phyloP scores from a whole-genome alignment of 2,888 invertebrate species.

The Drosophila emarginata region DNA sequence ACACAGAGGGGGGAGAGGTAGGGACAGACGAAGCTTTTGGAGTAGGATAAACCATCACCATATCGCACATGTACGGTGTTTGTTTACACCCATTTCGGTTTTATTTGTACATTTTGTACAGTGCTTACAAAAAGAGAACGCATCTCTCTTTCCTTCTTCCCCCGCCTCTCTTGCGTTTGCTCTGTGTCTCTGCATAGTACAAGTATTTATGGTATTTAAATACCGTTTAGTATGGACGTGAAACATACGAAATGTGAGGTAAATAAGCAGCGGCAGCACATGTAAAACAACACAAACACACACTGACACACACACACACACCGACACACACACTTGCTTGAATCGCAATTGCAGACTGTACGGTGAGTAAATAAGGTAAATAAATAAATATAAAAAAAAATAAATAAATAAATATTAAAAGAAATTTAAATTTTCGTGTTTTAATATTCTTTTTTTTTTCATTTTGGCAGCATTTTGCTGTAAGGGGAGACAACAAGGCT shows the following conservation, averaged over 20 bases:
- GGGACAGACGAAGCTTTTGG: not conserved
- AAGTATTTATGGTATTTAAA: slow-evolving; percentile 42
- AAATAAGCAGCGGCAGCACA: slow-evolving; percentile 30
- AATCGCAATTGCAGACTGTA: slow-evolving; percentile 23
- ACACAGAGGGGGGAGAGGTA: not conserved
- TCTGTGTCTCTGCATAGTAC: slow-evolving; percentile 18
- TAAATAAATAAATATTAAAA: slow-evolving; percentile 18
- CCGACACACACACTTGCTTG: not conserved
- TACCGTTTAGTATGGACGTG: slow-evolving; percentile 44
- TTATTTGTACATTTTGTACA: slow-evolving; percentile 22
- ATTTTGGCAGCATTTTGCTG: not conserved
- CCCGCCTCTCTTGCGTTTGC: not conserved
- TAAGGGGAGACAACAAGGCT: not conserved
- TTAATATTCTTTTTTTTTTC: not conserved
- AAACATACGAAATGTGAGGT: slow-evolving; percentile 30
- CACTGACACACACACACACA: no score
- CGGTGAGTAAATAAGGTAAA: slow-evolving; percentile 33
- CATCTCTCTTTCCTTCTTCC: not conserved
- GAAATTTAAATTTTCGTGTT: slow-evolving; percentile 8
- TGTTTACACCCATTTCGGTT: slow-evolving; percentile 52
- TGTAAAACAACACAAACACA: slow-evolving; percentile 21
- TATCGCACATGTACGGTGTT: slow-evolving; percentile 53
- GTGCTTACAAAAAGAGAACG: slow-evolving; percentile 12
- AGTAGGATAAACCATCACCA: slow-evolving; percentile 5
- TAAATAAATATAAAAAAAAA: slow-evolving; percentile 12